Conservation (phyloP, 2,113 vertebrate genomes). For the Callorhinus ursinus region DNA sequence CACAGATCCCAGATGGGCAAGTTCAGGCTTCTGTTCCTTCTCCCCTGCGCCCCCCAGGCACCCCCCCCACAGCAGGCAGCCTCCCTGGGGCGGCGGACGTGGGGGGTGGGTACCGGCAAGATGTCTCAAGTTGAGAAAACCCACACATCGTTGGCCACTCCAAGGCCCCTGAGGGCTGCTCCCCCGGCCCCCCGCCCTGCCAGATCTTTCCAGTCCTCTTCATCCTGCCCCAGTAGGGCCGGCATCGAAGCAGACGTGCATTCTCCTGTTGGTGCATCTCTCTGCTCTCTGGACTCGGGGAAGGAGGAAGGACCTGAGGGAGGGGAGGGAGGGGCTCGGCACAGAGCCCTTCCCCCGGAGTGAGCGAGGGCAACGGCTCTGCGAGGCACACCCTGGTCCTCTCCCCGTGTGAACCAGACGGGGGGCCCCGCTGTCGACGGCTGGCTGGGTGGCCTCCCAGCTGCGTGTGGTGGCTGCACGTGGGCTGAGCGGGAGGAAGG, state of each 20-base stretch:
- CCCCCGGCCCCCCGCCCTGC: background rate
- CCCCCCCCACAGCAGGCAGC: background rate
- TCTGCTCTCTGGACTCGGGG: background rate
- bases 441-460: background rate
- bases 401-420: too few relatives aligned
- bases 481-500: accelerated
- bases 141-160: background rate
- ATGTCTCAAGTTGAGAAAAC: background rate
- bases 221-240: background rate
- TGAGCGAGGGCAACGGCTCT: background rate
- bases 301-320: background rate
- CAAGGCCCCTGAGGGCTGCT: background rate
- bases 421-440: accelerated
- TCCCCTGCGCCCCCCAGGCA: too few relatives aligned
- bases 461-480: background rate
- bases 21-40: background rate
- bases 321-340: background rate
- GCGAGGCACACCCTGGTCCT: background rate
- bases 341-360: background rate
- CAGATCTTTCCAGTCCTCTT: background rate
- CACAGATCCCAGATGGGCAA: too few relatives aligned
- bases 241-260: background rate
- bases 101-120: background rate
- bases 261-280: background rate
- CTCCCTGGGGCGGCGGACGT: background rate